phyloP scores from a whole-genome alignment of 2,113 vertebrate species.

The Aegithalos caudatus region DNA sequence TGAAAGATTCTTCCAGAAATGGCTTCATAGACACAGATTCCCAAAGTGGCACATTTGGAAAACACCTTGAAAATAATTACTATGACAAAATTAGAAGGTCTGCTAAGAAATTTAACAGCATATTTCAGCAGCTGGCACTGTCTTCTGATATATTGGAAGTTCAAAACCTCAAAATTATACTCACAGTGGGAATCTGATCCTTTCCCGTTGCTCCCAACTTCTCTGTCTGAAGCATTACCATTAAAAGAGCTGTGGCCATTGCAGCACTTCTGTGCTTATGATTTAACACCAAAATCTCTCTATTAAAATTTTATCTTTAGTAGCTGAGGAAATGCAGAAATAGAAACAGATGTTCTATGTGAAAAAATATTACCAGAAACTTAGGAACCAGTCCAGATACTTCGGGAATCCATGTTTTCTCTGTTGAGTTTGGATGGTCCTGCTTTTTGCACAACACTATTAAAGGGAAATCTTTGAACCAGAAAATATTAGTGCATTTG shows the following conservation, averaged over 20 bases:
- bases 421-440: not conserved
- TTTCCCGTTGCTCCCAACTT: not conserved
- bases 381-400: not conserved
- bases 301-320: not conserved
- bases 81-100: not conserved
- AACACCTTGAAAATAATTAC: slow-evolving; percentile 13
- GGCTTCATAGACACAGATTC: not conserved
- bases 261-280: not conserved
- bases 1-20: slow-evolving; percentile 12
- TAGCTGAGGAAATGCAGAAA: not conserved
- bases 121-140: not conserved
- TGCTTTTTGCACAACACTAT: not conserved
- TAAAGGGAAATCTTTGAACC: not conserved
- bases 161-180: slow-evolving; percentile 1
- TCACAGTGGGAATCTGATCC: not conserved
- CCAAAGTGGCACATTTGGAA: not conserved
- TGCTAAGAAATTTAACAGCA: not conserved
- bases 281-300: not conserved
- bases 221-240: not conserved
- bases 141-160: not conserved
- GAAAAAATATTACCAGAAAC: not conserved
- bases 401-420: not conserved
- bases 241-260: not conserved
- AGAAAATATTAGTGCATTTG: not conserved
- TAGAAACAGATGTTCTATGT: not conserved